Base-by-base conservation (phyloP, 2,888 invertebrate genomes). In the Cerastis rubricosa region DNA sequence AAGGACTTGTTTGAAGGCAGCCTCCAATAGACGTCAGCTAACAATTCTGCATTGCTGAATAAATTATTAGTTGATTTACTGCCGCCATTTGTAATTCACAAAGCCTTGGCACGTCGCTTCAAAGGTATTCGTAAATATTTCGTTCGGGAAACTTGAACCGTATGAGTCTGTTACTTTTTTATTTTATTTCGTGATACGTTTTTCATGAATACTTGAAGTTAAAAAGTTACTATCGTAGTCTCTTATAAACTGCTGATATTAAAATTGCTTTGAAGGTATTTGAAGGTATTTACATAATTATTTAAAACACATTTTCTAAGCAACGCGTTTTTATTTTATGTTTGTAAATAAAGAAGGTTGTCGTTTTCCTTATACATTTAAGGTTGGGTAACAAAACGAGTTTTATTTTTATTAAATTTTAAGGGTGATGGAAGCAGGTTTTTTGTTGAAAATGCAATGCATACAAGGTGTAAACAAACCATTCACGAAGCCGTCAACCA, bases 31-130 rank as follows among this genome's bases (percentile, higher is more conserved):
- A 83, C 65, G 65, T 71, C 71, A 65, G 73, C 65, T 73, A 71
- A 76, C 63, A 74, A 80, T 83, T 82, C 74, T 71, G 68, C 65
- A 67, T n/a, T 74, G 82, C 64, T 81, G 83, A 87, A 88, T 88
- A 81, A 77, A 76, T 88, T 76, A 88, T 72, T 64, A 77, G 81
- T 70, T 72, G 73, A 85, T 87, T 81, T 83, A 73, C 81, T 76
- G 74, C 45, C 51, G 40, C 43, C 57, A 75, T 84, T 86, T 81
- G 70, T 72, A 67, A 81, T 85, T 85, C 81, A 78, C 81, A 80
- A 87, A 84, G 73, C 68, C 64, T 74, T 76, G 63, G 40, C 69
- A 73, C 54, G 72, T 76, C 57, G 54, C 67, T 74, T 61, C 66
- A 63, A 78, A 78, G 71, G 71, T 59, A 51, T 74, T 65, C 49